These are phyloP conservation scores for Drosophila triauraria DNA, from an alignment of 1,140 invertebrate genomes.

Conservation along the genomic window DNA sequence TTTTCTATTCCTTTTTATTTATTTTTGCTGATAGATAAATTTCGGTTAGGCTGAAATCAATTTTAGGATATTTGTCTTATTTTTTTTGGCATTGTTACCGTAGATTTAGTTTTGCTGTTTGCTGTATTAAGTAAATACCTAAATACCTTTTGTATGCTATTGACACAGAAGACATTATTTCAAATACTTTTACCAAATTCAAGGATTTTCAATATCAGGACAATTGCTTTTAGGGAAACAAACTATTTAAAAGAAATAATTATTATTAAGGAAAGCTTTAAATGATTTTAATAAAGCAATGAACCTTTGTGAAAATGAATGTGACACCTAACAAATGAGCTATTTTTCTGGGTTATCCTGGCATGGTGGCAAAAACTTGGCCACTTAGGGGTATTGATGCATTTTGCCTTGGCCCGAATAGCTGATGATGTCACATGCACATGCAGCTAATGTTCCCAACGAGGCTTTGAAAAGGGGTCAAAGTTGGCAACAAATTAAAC, in stretches of 20 bases:
- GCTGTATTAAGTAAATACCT: neutral
- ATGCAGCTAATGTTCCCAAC: slow-evolving; percentile 12
- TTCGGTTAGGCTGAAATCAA: neutral
- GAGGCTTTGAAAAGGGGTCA: slow-evolving; percentile 31
- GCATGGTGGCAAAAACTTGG: neutral
- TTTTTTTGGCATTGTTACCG: neutral
- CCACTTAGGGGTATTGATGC: slow-evolving; percentile 2
- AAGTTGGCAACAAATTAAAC: slow-evolving; percentile 49
- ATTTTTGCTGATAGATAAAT: slow-evolving; percentile 17
- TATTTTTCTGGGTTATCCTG: neutral
- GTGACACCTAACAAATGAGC: neutral
- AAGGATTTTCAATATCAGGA: neutral
- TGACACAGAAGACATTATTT: too few relatives aligned
- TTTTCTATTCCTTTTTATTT: slow-evolving; percentile 7
- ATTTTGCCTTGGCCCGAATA: slow-evolving; percentile 31
- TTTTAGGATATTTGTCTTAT: slow-evolving; percentile 2
- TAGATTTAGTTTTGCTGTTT: neutral
- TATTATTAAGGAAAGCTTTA: too few relatives aligned
- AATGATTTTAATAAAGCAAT: too few relatives aligned
- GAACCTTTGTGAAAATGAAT: neutral
- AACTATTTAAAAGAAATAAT: too few relatives aligned
- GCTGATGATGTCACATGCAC: slow-evolving; percentile 33
- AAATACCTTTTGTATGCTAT: neutral
- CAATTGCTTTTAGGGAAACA: too few relatives aligned
- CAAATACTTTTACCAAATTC: neutral